Base-by-base conservation (phyloP, 1,140 invertebrate species). In the Drosophila rufa region DNA sequence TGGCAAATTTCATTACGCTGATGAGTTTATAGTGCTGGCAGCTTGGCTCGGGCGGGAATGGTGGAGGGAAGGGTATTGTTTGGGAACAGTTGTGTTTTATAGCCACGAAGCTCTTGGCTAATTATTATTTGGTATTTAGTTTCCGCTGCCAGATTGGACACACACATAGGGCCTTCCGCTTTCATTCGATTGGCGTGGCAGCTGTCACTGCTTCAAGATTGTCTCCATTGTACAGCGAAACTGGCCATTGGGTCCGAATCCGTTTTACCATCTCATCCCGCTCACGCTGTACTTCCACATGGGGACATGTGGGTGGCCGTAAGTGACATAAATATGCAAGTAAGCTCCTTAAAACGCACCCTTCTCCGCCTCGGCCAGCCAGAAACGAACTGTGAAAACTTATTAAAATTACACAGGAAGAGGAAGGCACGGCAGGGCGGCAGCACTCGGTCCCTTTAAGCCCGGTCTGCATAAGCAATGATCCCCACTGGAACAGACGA, bases 291-390 rank as follows among this genome's bases (percentile, higher is more conserved):
- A 33, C 58, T 33, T 12, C 33, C 45, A 19, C 38, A 53, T 19
- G 38, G 36, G 50, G n/a, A 38, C 40, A 40, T 53, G 61, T 25
- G 50, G 48, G 36, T 42, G 45, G 36, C 19, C 27, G 51, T 42
- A 55, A 87, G 82, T 76, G 82, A 86, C 82, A 87, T 86, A 86
- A 87, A 86, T 86, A 87, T 86, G 82, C 83, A 76, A 86, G 82
- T 86, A 86, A 86, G 82, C 84, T 81, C 71, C 80, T 86, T 86
- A 86, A 86, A 87, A 68, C 80, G 55, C 50, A 6, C 38, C 42
- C 67, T 36, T 9, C 43, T 51, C 58, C 33, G 19, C 55, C 60
- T n/a, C 27, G 11, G 40, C 12, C 27, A 38, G 45, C 15, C 36
- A 51, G 58, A 25, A 67, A 65, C 62, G 62, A 75, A 62, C 69